These are phyloP conservation scores for Philopotamus ludificatus DNA, from an alignment of 1,140 invertebrate genomes.

Conservation along the genomic window DNA sequence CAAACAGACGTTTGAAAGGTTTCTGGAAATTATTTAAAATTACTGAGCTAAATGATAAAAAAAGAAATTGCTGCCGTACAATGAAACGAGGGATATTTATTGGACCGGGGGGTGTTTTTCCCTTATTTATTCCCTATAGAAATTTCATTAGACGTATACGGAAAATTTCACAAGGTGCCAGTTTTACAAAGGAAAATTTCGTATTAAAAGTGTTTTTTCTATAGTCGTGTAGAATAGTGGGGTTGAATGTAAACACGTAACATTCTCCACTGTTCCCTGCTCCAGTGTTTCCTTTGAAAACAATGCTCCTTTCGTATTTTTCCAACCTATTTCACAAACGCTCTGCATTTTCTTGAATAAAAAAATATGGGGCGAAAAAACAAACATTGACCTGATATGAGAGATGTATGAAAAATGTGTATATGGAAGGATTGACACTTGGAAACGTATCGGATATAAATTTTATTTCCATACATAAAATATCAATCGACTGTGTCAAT, in stretches of 20 bases:
- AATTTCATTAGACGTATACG: not conserved
- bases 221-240: conserved; percentile 4
- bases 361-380: conserved; percentile 10
- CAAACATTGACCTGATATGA: conserved; percentile 16
- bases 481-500: no score
- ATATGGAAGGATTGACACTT: conserved; percentile 4
- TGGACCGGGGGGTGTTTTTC: no score
- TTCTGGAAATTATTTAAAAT: no score
- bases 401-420: not conserved
- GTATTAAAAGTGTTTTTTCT: conserved; percentile 8
- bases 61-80: no score
- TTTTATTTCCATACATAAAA: no score
- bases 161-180: not conserved
- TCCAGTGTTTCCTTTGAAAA: conserved; percentile 28
- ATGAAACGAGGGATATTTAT: no score
- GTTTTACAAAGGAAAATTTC: not conserved
- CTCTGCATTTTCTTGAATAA: conserved; percentile 1
- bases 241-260: conserved; percentile 22
- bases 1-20: no score
- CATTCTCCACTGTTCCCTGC: conserved; percentile 17
- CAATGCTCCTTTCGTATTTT: conserved; percentile 30
- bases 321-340: conserved; percentile 25
- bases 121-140: no score
- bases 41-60: no score
- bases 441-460: no score